These are phyloP conservation scores for Discoglossus pictus DNA, from an alignment of 2,797 vertebrate species.

Conservation along the genomic window DNA sequence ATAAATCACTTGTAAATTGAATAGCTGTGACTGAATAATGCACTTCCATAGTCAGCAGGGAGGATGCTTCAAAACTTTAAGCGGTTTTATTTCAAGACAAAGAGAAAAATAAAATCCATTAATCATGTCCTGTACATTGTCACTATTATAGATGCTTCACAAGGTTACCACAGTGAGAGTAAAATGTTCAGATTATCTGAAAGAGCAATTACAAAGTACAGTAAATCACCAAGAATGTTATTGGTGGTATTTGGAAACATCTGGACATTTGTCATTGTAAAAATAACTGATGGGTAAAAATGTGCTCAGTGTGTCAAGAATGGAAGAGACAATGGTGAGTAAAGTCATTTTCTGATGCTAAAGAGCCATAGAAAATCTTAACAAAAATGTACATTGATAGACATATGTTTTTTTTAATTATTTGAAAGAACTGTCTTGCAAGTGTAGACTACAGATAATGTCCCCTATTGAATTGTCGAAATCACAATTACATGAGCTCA, in stretches of 20 bases:
- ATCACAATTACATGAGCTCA: too few relatives aligned
- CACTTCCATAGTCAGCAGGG: slow-evolving; percentile 43
- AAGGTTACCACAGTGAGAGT: slow-evolving; percentile 69
- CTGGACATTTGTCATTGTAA: not conserved
- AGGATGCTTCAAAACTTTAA: slow-evolving; percentile 66
- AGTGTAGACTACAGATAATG: too few relatives aligned
- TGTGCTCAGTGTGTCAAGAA: too few relatives aligned
- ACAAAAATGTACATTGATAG: too few relatives aligned
- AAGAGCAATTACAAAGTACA: slow-evolving; percentile 78
- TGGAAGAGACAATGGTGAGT: too few relatives aligned
- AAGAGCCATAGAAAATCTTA: too few relatives aligned
- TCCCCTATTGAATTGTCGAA: too few relatives aligned
- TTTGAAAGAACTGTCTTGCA: too few relatives aligned
- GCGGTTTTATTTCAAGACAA: slow-evolving; percentile 68
- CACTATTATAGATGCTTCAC: slow-evolving; percentile 73
- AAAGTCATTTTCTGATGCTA: too few relatives aligned
- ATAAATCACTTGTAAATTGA: slow-evolving; percentile 49
- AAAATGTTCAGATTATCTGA: slow-evolving; percentile 72
- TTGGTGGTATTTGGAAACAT: slow-evolving; percentile 5
- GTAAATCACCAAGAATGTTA: slow-evolving; percentile 72
- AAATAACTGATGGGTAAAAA: too few relatives aligned
- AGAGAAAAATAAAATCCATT: slow-evolving; percentile 66
- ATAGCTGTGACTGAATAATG: slow-evolving; percentile 40
- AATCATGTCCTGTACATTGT: slow-evolving; percentile 66
- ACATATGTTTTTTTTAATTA: too few relatives aligned